Conservation (phyloP, 2,888 invertebrate species). For the Bellardia pandia region DNA sequence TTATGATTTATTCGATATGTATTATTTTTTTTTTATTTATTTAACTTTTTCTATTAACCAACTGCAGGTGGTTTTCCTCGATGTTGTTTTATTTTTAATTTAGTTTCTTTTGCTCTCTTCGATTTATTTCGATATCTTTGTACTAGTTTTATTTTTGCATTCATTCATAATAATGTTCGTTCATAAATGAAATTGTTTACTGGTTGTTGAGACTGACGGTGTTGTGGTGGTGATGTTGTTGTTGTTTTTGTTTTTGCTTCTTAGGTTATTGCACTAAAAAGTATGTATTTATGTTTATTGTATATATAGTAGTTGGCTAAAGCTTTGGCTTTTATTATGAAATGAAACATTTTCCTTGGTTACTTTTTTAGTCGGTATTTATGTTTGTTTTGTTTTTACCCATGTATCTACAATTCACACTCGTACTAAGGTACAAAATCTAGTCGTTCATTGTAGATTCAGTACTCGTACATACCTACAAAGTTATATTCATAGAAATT, state of each 20-base stretch:
- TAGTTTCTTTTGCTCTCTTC: conserved; percentile 19
- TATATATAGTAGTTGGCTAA: conserved; percentile 45
- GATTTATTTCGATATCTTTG: conserved; percentile 51
- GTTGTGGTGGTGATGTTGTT: conserved; percentile 2
- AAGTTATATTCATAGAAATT: neutral
- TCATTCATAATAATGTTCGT: conserved; percentile 10
- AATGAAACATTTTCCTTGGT: conserved; percentile 56
- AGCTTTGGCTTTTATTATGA: conserved; percentile 57
- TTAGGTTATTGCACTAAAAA: conserved; percentile 68
- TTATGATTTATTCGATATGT: neutral
- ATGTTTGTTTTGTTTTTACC: conserved; percentile 26
- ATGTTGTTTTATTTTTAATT: conserved; percentile 8
- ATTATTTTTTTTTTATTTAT: conserved; percentile 1
- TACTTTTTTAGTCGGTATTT: conserved; percentile 6
- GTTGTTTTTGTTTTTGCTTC: conserved; percentile 16
- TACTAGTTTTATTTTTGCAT: conserved; percentile 54
- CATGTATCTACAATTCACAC: conserved; percentile 36
- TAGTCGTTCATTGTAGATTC: conserved; percentile 3
- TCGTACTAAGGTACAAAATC: neutral
- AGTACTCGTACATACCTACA: neutral
- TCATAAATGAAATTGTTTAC: conserved; percentile 20
- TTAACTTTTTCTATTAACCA: conserved; percentile 29
- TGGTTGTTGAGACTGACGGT: conserved; percentile 29
- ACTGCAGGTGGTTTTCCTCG: conserved; percentile 34
- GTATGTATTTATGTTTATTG: conserved; percentile 35